Base-by-base conservation (phyloP, 2,113 vertebrate species). In the Uropsilus gracilis region DNA sequence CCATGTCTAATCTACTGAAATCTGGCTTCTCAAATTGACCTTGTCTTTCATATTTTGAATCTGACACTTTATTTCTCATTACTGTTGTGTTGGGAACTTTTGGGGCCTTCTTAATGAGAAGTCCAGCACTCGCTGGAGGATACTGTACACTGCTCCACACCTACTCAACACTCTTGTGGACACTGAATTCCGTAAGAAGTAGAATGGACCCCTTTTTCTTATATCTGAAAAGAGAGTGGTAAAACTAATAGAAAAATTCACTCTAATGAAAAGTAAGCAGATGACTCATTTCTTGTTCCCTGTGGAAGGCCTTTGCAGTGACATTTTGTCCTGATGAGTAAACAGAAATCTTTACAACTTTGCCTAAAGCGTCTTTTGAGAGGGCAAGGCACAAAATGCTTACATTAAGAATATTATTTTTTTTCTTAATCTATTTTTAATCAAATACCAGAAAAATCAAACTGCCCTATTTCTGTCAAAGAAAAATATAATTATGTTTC, bases 311-410 rank as follows among this genome's bases (percentile, higher is more conserved):
- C 39, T 91, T 59, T 75, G 71, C 78, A 34, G 64, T 76, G 83
- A 86, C 9, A 72, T 92, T 97, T 96, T 96, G 46, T 57, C 71
- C 64, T 88, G n/a, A 81, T 77, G 55, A 76, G 87, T 44, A 90
- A 68, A 95, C n/a, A 96, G 78, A 84, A 96, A 96, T 1, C 0
- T 59, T 86, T 20, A 78, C 6, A 57, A 90, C 39, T 48, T 94
- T 97, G 71, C 48, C n/a, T 63, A 37, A 44, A 94, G 63, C 64
- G 24, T 8, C 32, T 44, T 89, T 78, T 44, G 34, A 94, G 92
- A 91, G 32, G 32, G 22, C 75, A 86, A 68, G n/a, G 13, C 10
- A 77, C 5, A 89, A 46, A 93, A 77, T 59, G 6, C 44, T 71
- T 86, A 37, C 34, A 87, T 89, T 69, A 94, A 84, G 63, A 84